These are phyloP conservation scores for cat (Felis catus) DNA, from an alignment of 2,113 vertebrate genomes.

Conservation along the genomic window DNA sequence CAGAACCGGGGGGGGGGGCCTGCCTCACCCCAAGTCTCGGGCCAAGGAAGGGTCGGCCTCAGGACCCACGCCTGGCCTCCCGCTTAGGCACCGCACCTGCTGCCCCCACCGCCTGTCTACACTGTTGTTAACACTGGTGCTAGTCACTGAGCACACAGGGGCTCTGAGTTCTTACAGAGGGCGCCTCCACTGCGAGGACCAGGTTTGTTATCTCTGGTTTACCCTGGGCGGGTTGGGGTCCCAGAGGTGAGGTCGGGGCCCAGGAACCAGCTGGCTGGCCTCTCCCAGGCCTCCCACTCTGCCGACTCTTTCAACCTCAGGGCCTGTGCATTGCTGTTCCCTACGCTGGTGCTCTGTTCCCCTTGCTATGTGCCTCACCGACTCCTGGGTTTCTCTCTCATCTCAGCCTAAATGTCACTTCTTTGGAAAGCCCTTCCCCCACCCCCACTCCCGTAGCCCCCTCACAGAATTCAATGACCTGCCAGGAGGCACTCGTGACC, in stretches of 20 bases:
- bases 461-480: neutral
- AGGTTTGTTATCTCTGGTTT: neutral
- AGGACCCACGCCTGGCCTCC: neutral
- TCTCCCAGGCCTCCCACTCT: neutral
- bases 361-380: neutral
- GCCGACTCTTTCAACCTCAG: neutral
- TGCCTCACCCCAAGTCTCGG: neutral
- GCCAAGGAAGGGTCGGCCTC: neutral
- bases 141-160: neutral
- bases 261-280: neutral
- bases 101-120: neutral
- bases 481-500: neutral
- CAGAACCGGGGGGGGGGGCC: neutral
- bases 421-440: neutral
- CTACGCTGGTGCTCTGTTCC: neutral
- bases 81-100: accelerated
- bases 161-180: neutral
- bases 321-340: neutral
- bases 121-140: neutral
- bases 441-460: too few species aligned
- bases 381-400: neutral
- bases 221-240: neutral
- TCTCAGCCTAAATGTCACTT: neutral
- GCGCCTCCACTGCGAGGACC: neutral
- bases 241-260: neutral